These are phyloP conservation scores for Lysandra bellargus DNA, from an alignment of 2,888 invertebrate species.

Conservation along the genomic window DNA sequence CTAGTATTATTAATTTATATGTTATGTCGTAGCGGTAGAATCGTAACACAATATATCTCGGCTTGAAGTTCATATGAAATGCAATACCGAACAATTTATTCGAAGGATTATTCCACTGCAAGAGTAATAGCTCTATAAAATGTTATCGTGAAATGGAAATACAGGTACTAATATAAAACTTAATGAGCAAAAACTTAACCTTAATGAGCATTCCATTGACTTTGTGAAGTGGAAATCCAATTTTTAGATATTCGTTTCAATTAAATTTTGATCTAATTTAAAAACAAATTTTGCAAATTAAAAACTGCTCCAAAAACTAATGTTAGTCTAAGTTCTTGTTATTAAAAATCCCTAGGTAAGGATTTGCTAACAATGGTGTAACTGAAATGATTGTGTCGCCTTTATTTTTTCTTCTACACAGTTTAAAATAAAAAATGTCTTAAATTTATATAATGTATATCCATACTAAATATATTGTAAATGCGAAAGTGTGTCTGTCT, in stretches of 20 bases:
- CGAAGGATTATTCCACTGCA: constrained; percentile 10
- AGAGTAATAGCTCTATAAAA: constrained; percentile 1
- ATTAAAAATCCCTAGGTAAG: too few species aligned
- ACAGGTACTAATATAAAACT: not conserved
- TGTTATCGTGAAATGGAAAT: not conserved
- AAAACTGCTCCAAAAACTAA: too few species aligned
- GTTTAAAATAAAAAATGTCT: too few species aligned
- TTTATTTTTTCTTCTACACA: too few species aligned
- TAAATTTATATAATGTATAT: too few species aligned
- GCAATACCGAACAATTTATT: constrained; percentile 3
- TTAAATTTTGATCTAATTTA: too few species aligned
- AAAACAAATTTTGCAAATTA: too few species aligned
- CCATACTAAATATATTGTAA: too few species aligned
- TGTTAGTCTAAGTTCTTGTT: too few species aligned
- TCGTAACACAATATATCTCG: not conserved
- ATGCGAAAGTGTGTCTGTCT: too few species aligned
- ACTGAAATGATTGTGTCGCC: too few species aligned
- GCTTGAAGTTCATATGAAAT: constrained; percentile 5
- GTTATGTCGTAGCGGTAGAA: not conserved
- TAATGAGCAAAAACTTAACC: not conserved
- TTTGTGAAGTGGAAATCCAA: not conserved
- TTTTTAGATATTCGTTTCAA: not conserved
- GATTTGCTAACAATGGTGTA: too few species aligned
- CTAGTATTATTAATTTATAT: not conserved
- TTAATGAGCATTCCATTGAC: not conserved